Evolutionary conservation across 1,140 invertebrate genomes (phyloP).

Genomic region (Cyrtorhinus lividipennis): DNA sequence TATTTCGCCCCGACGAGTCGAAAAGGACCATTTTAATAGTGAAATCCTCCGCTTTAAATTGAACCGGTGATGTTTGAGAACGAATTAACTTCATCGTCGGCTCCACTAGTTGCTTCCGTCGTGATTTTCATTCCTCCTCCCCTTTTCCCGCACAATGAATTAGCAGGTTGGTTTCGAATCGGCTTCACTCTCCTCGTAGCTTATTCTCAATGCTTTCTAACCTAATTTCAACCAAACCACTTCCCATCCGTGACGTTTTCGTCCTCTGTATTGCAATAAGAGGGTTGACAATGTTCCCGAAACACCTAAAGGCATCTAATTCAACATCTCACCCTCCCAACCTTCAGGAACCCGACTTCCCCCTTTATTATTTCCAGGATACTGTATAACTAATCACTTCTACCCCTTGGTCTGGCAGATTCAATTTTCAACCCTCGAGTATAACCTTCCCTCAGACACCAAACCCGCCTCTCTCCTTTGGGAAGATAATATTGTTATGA

Average conservation of each 20-base stretch:
- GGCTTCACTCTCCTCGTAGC: background rate
- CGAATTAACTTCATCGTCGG: background rate
- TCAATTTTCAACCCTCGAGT: slow-evolving; percentile 1
- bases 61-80: background rate
- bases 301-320: background rate
- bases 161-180: background rate
- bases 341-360: background rate
- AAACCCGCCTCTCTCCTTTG: background rate
- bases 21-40: no score
- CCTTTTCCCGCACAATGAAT: background rate
- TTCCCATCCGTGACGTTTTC: background rate
- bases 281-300: background rate
- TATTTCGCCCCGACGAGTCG: no score
- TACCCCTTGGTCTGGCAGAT: slow-evolving; percentile 9
- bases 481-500: slow-evolving; percentile 7
- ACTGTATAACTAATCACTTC: slow-evolving; percentile 10
- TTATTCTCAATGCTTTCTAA: background rate
- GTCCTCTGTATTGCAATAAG: slow-evolving; percentile 1
- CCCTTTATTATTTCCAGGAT: slow-evolving; percentile 5
- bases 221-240: background rate
- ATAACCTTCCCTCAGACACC: background rate
- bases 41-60: background rate
- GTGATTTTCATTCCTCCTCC: background rate
- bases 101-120: slow-evolving; percentile 2
- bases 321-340: background rate